Evolutionary conservation across 2,888 invertebrate species (phyloP).

Genomic region (Imbricaverruca yamaguchii): DNA sequence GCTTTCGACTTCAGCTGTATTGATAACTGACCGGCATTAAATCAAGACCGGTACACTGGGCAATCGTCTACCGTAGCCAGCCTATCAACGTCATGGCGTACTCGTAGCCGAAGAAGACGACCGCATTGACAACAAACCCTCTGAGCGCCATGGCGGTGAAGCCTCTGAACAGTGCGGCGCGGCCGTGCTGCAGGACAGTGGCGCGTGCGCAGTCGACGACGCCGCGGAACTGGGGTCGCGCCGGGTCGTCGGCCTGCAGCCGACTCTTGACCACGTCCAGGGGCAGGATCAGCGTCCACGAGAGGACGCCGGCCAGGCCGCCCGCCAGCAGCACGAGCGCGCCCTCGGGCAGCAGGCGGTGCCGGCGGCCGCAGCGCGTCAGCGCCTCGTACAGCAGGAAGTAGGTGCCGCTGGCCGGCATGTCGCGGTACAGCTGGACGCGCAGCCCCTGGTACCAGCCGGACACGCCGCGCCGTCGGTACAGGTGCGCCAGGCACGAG

Average conservation of each 20-base stretch:
- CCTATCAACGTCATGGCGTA: background rate
- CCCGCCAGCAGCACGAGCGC: background rate
- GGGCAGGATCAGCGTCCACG: conserved; percentile 62
- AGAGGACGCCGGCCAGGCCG: conserved; percentile 41
- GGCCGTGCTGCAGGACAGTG: conserved; percentile 44
- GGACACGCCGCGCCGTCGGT: conserved; percentile 48
- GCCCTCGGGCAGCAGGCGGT: no score
- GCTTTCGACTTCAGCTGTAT: no score
- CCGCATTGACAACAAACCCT: conserved; percentile 61
- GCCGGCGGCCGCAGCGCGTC: background rate
- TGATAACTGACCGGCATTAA: no score
- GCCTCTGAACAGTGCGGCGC: conserved; percentile 54
- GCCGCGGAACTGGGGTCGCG: conserved; percentile 48
- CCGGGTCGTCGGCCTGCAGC: conserved; percentile 57
- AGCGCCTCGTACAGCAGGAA: conserved; percentile 50
- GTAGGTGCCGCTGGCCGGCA: conserved; percentile 56
- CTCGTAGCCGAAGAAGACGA: conserved; percentile 52
- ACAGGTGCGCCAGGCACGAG: conserved; percentile 47
- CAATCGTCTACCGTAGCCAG: background rate
- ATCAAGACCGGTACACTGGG: no score
- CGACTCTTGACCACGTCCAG: conserved; percentile 66
- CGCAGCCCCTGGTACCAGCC: conserved; percentile 51
- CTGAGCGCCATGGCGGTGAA: conserved; percentile 53
- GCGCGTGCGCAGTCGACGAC: background rate
- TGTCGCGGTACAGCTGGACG: conserved; percentile 45